A percentile compares a stretch with the other conserved stretches of the same genome.
phyloP scores from a whole-genome alignment of 92 coral and sea anemone species.

The Heliopora coerulea region DNA sequence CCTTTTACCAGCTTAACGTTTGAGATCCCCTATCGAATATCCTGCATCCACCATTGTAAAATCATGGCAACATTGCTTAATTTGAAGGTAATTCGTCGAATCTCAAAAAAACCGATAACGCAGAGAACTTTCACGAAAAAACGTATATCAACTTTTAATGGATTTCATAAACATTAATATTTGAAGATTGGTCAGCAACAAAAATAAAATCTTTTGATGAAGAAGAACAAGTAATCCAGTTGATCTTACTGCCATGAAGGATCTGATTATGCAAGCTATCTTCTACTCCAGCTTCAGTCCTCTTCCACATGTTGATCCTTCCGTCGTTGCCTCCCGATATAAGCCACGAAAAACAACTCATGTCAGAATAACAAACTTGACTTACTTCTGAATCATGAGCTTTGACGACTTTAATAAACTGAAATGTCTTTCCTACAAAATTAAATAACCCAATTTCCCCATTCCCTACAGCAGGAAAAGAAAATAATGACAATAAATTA shows the following conservation, averaged over 20 bases:
- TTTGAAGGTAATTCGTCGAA: no score
- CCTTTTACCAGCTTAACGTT: no score
- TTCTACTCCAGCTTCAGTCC: constrained; percentile 27
- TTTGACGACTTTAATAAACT: constrained; percentile 45
- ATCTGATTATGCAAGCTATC: constrained; percentile 44
- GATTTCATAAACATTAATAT: constrained; percentile 70
- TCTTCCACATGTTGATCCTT: constrained; percentile 71
- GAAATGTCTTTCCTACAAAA: constrained; percentile 82
- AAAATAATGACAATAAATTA: not conserved
- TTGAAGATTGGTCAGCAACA: constrained; percentile 76
- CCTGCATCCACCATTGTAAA: no score
- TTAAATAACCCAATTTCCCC: constrained; percentile 77
- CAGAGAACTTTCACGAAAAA: no score
- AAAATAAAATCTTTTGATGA: constrained; percentile 48
- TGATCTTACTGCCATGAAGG: constrained; percentile 76
- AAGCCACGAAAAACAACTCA: constrained; percentile 47
- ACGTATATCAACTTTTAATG: no score
- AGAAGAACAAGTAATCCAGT: constrained; percentile 75
- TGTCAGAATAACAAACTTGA: constrained; percentile 74
- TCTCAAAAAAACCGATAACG: no score
- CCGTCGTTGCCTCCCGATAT: constrained; percentile 91
- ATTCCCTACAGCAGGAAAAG: constrained; percentile 58
- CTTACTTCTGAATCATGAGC: constrained; percentile 73
- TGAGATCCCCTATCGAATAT: no score
- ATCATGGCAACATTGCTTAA: no score